A percentile compares a stretch with the other conserved stretches of the same genome.
phyloP scores from a whole-genome alignment of 30 jellyfish, hydroid and myxozoan species.

The Pseudorhiza aurosa region DNA sequence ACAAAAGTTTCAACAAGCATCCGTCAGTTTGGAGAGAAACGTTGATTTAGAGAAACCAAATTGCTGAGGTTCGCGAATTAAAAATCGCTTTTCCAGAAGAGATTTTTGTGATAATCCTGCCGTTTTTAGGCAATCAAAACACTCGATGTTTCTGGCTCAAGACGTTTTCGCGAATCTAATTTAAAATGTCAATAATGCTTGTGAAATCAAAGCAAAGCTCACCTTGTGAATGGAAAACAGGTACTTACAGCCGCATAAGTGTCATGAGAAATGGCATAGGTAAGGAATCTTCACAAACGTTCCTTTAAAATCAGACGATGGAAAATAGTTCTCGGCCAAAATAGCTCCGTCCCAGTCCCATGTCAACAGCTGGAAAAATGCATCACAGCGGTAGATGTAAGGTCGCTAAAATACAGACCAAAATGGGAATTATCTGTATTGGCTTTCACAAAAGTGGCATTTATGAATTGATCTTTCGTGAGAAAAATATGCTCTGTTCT shows the following conservation, averaged over 20 bases:
- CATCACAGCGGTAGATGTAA: conserved; percentile 35
- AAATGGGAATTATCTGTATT: neutral
- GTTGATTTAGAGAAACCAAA: too few species aligned
- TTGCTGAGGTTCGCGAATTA: too few species aligned
- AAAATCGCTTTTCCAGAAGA: too few species aligned
- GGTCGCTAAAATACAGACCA: neutral
- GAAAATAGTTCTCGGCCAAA: neutral
- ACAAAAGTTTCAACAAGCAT: neutral
- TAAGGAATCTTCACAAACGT: neutral
- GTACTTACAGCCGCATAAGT: neutral
- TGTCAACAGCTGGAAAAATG: conserved; percentile 37
- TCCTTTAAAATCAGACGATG: neutral
- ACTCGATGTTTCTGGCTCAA: too few species aligned
- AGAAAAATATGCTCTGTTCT: too few species aligned
- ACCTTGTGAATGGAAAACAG: neutral
- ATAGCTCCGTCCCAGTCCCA: conserved; percentile 15
- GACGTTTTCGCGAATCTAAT: neutral
- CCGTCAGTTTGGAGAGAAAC: neutral
- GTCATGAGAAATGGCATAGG: neutral
- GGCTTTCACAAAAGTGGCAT: too few species aligned
- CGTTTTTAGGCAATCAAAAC: too few species aligned
- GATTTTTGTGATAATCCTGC: too few species aligned
- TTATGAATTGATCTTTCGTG: too few species aligned
- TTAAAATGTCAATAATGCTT: neutral
- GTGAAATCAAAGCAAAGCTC: too few species aligned